These are phyloP conservation scores for Nebria ingens DNA, from an alignment of 1,140 invertebrate species.

Conservation along the genomic window DNA sequence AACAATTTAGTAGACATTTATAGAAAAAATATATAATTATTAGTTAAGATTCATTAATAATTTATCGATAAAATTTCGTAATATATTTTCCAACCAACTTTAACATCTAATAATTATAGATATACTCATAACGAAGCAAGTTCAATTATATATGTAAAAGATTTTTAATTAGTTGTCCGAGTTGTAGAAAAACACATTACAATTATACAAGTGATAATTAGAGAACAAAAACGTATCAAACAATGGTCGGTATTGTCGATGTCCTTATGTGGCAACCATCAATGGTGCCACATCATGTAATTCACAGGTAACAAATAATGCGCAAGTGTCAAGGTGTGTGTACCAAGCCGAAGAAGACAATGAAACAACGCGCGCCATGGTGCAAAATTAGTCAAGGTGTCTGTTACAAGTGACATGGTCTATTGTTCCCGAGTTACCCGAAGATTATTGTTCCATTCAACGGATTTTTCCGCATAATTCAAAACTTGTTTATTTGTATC, in stretches of 20 bases:
- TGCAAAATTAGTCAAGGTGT: conserved; percentile 6
- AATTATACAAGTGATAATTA: not conserved
- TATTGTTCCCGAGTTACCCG: conserved; percentile 2
- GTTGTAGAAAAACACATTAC: not conserved
- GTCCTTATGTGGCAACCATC: not conserved
- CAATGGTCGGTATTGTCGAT: not conserved
- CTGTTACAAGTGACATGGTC: not conserved
- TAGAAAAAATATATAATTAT: not conserved
- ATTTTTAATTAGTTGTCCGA: not conserved
- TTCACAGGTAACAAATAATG: too few relatives aligned
- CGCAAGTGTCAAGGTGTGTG: not conserved
- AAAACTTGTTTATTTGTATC: not conserved
- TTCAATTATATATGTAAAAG: not conserved
- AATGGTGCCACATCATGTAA: too few relatives aligned
- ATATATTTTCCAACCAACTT: not conserved
- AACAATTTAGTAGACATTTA: too few relatives aligned
- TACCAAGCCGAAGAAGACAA: not conserved
- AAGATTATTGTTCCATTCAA: not conserved
- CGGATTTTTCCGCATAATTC: not conserved
- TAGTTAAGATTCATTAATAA: not conserved
- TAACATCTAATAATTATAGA: not conserved
- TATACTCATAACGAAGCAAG: not conserved
- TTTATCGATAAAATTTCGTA: too few relatives aligned
- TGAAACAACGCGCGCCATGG: not conserved
- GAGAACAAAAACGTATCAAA: not conserved